These are phyloP conservation scores for Nomada goodeniana DNA, from an alignment of 2,888 invertebrate genomes.

Conservation along the genomic window DNA sequence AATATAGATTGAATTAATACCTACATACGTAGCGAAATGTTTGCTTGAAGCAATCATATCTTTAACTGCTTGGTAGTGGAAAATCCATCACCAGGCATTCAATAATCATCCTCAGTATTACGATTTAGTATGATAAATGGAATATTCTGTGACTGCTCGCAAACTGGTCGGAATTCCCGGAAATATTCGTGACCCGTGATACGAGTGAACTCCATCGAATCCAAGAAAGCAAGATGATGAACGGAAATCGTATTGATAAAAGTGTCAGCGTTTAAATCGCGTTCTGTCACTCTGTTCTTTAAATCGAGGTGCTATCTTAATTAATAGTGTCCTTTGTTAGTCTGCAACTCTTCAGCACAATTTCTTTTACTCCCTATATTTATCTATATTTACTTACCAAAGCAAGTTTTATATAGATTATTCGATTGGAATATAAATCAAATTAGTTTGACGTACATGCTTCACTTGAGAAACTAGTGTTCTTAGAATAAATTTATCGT, in stretches of 20 bases:
- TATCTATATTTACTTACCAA: too few relatives aligned
- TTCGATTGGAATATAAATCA: too few relatives aligned
- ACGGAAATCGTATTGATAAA: conserved; percentile 32
- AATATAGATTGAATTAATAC: too few relatives aligned
- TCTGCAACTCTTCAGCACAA: background rate
- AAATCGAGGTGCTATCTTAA: conserved; percentile 3
- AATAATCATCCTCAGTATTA: background rate
- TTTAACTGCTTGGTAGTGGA: too few relatives aligned
- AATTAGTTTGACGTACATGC: too few relatives aligned
- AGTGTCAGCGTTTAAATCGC: conserved; percentile 16
- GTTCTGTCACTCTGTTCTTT: background rate
- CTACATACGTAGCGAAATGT: too few relatives aligned
- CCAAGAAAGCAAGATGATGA: conserved; percentile 26
- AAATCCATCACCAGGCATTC: background rate
- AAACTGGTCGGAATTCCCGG: conserved; percentile 7
- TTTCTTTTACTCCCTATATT: background rate
- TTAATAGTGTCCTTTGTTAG: conserved; percentile 21
- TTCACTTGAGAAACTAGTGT: too few relatives aligned
- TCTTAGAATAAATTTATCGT: background rate
- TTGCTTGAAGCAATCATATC: too few relatives aligned
- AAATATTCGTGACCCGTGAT: conserved; percentile 27
- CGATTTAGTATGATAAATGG: conserved; percentile 15
- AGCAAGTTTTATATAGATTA: too few relatives aligned
- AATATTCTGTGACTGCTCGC: background rate
- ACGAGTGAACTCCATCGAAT: conserved; percentile 6